Conservation (phyloP, 1,140 invertebrate species). For the Drosophila miranda region DNA sequence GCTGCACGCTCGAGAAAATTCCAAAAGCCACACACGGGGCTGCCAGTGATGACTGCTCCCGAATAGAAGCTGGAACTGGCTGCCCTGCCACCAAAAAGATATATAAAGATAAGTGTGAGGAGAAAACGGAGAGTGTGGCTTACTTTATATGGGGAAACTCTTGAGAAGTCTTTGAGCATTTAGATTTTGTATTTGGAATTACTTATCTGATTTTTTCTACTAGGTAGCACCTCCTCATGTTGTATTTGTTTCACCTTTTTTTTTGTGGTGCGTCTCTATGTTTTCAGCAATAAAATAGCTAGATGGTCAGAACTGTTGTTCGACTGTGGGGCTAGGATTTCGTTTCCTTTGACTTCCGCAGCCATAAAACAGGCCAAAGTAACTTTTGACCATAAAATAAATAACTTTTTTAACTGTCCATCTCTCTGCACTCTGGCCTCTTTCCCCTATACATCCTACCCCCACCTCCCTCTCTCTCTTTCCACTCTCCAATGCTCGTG, state of each 20-base stretch:
- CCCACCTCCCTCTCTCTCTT: background rate
- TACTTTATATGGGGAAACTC: no score
- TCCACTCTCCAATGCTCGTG: constrained; percentile 7
- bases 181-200: no score
- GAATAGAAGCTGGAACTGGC: constrained; percentile 22
- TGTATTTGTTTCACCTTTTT: no score
- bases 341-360: constrained; percentile 27
- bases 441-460: constrained; percentile 1
- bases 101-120: no score
- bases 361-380: constrained; percentile 69
- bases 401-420: constrained; percentile 75
- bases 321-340: constrained; percentile 23
- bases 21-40: constrained; percentile 31
- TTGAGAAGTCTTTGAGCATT: no score
- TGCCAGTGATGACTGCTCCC: constrained; percentile 13
- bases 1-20: constrained; percentile 58
- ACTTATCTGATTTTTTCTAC: no score
- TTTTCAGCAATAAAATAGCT: background rate
- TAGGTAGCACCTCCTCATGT: no score
- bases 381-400: constrained; percentile 81
- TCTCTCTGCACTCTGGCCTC: constrained; percentile 40
- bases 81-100: background rate
- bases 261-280: no score
- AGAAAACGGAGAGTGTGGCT: no score
- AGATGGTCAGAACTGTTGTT: constrained; percentile 2